Conservation (phyloP, 2,113 vertebrate species). For the Lipophrys pholis region DNA sequence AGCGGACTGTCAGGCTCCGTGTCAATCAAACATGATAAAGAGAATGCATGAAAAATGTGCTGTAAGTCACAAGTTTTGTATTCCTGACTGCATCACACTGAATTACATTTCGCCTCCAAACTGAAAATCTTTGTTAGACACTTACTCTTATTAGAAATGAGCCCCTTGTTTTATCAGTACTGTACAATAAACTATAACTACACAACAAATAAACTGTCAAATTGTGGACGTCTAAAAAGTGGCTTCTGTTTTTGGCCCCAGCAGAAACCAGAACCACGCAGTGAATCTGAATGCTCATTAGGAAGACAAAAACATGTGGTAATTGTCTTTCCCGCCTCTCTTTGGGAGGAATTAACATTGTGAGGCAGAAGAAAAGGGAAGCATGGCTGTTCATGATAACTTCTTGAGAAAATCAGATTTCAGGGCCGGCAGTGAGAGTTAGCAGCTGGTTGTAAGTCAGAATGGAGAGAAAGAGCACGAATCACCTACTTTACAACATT, state of each 20-base stretch:
- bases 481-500: too few species aligned
- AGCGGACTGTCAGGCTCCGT: conserved; percentile 69
- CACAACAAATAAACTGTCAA: not conserved
- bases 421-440: too few species aligned
- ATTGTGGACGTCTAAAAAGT: not conserved
- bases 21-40: conserved; percentile 68
- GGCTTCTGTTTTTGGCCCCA: too few species aligned
- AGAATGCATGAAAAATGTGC: conserved; percentile 35
- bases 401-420: too few species aligned
- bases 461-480: too few species aligned
- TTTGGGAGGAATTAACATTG: not conserved
- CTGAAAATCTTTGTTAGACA: not conserved
- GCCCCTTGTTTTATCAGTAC: too few species aligned
- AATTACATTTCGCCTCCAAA: too few species aligned
- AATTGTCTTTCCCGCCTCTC: conserved; percentile 8
- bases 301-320: conserved; percentile 18
- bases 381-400: conserved; percentile 5
- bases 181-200: not conserved
- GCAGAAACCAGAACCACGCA: conserved; percentile 20
- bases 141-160: too few species aligned
- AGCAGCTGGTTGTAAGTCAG: too few species aligned
- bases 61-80: conserved; percentile 20
- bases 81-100: not conserved
- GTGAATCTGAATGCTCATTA: conserved; percentile 18
- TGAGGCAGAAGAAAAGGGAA: conserved; percentile 14